phyloP scores from a whole-genome alignment of 1,140 invertebrate genomes.

The Aphidius gifuensis region DNA sequence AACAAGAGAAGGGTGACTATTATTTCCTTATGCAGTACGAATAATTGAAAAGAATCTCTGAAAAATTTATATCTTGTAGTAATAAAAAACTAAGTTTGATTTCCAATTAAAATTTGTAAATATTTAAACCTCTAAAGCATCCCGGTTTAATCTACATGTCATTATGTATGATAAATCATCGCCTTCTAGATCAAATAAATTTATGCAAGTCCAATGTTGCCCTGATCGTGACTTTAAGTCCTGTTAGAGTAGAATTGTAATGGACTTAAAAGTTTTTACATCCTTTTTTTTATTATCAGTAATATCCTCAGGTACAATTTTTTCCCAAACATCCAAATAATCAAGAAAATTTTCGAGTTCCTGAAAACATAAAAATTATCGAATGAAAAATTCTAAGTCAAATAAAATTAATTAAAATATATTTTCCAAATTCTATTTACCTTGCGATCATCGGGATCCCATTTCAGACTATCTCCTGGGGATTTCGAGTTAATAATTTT shows the following conservation, averaged over 20 bases:
- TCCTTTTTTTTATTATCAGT: not conserved
- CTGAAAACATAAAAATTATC: not conserved
- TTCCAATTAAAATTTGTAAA: not conserved
- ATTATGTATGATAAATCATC: slow-evolving; percentile 19
- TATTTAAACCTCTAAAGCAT: not conserved
- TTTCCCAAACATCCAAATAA: slow-evolving; percentile 1
- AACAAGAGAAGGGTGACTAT: slow-evolving; percentile 25
- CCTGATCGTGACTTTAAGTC: slow-evolving; percentile 15
- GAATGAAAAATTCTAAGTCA: too few species aligned
- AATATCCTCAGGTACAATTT: not conserved
- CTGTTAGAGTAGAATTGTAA: not conserved
- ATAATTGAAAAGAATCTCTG: slow-evolving; percentile 26
- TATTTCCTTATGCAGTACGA: slow-evolving; percentile 21
- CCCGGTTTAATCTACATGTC: slow-evolving; percentile 20
- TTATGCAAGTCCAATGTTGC: slow-evolving; percentile 14
- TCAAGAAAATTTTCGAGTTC: not conserved
- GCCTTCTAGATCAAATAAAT: slow-evolving; percentile 6
- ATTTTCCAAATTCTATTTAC: too few species aligned
- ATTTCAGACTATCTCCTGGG: too few species aligned
- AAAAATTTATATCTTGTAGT: not conserved
- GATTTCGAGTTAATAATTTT: not conserved
- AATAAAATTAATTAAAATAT: too few species aligned
- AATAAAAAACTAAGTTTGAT: not conserved
- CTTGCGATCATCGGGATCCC: too few species aligned
- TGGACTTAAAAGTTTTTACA: not conserved